Conservation (phyloP, 1,140 invertebrate genomes). For the Manduca sexta region DNA sequence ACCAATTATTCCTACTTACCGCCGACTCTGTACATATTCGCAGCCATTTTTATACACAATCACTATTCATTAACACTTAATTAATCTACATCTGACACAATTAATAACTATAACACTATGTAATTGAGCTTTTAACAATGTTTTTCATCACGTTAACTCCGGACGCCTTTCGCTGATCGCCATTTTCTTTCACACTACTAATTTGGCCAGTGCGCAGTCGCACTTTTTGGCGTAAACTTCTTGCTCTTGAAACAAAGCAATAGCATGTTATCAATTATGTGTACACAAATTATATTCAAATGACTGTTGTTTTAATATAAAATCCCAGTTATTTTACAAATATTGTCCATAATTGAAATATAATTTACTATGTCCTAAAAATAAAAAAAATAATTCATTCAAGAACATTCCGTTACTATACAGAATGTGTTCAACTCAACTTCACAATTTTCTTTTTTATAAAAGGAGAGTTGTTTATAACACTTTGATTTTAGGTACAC, state of each 20-base stretch:
- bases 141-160: conserved; percentile 75
- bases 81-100: conserved; percentile 75
- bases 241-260: conserved; percentile 71
- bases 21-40: conserved; percentile 98
- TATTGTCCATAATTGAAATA: conserved; percentile 64
- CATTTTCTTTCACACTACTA: conserved; percentile 75
- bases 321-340: conserved; percentile 58
- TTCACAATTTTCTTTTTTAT: neutral
- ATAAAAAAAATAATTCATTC: conserved; percentile 70
- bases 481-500: neutral
- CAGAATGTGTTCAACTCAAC: neutral
- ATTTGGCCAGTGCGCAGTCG: conserved; percentile 74
- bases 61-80: conserved; percentile 74
- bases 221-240: conserved; percentile 74
- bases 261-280: conserved; percentile 66
- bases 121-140: conserved; percentile 74
- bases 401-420: conserved; percentile 54
- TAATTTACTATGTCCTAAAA: conserved; percentile 66
- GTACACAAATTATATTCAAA: conserved; percentile 51
- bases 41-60: conserved; percentile 84
- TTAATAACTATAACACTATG: conserved; percentile 74
- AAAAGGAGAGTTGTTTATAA: neutral
- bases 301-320: conserved; percentile 43
- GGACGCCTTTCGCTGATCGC: conserved; percentile 74
- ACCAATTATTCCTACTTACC: conserved; percentile 82